A percentile compares a stretch with the other conserved stretches of the same genome.
These are phyloP conservation scores for Rhizoglyphus robini DNA, from an alignment of 1,140 invertebrate species.

Conservation along the genomic window DNA sequence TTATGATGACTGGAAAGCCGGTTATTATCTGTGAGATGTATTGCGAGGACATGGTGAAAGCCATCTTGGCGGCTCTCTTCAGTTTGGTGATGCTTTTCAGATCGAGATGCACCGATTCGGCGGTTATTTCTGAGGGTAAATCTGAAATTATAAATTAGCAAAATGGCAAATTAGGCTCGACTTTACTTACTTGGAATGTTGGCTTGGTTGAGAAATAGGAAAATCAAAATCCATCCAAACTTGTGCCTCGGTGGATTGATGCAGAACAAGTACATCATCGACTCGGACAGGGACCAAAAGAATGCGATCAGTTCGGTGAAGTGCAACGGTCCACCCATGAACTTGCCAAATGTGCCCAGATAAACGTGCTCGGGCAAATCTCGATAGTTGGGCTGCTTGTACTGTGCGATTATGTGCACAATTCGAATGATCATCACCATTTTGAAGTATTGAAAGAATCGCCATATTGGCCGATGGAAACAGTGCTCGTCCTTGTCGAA, in stretches of 20 bases:
- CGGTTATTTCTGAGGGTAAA: background rate
- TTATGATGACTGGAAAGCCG: conserved; percentile 8
- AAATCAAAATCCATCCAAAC: conserved; percentile 2
- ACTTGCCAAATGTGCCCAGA: background rate
- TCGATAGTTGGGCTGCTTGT: background rate
- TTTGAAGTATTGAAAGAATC: background rate
- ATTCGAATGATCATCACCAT: background rate
- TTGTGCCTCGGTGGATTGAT: background rate
- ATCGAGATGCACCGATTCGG: background rate
- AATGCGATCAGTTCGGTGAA: conserved; percentile 7
- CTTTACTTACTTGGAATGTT: conserved; percentile 11
- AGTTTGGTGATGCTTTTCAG: background rate
- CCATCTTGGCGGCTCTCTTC: background rate
- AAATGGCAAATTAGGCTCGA: background rate
- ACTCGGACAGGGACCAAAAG: background rate
- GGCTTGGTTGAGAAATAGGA: background rate
- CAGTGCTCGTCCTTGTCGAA: background rate
- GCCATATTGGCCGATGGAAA: background rate
- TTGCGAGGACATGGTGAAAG: conserved; percentile 5
- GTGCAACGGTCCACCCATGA: background rate
- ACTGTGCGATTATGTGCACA: background rate
- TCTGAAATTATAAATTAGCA: background rate
- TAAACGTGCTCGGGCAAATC: background rate
- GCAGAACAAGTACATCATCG: background rate
- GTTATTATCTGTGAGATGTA: conserved; percentile 2